Evolutionary conservation across 2,888 invertebrate species (phyloP).

Genomic region (Morpho helenor): DNA sequence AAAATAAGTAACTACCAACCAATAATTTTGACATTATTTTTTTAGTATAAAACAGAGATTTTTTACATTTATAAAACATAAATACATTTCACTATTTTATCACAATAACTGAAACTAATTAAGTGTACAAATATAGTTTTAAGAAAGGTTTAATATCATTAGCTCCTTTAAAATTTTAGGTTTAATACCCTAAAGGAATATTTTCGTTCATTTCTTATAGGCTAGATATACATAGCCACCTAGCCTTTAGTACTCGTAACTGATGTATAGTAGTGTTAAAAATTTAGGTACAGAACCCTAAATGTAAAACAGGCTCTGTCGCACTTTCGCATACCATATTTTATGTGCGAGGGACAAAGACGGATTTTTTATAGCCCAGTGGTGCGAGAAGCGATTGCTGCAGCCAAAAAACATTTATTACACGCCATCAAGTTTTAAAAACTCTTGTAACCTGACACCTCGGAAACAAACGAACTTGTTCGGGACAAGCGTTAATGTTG

Average conservation of each 20-base stretch:
- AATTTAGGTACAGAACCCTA: constrained; percentile 33
- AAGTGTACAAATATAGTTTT: no score
- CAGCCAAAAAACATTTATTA: constrained; percentile 64
- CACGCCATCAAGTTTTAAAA: constrained; percentile 69
- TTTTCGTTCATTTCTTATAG: not conserved
- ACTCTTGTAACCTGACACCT: constrained; percentile 67
- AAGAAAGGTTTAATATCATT: no score
- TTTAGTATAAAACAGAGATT: no score
- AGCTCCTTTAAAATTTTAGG: no score
- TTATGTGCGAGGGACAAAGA: constrained; percentile 27
- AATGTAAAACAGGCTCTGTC: constrained; percentile 30
- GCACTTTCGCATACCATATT: constrained; percentile 32
- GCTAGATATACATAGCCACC: not conserved
- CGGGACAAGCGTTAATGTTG: constrained; percentile 45
- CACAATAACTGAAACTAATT: no score
- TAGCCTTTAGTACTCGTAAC: not conserved
- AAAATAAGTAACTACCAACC: no score
- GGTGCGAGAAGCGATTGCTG: constrained; percentile 23
- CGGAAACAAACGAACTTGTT: constrained; percentile 48
- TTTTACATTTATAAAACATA: no score
- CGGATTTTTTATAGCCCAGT: constrained; percentile 27
- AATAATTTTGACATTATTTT: no score
- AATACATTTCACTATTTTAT: no score
- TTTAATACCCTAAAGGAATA: no score
- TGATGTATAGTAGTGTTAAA: not conserved